Base-by-base conservation (phyloP, 2,888 invertebrate species). In the Morpho deidamia region DNA sequence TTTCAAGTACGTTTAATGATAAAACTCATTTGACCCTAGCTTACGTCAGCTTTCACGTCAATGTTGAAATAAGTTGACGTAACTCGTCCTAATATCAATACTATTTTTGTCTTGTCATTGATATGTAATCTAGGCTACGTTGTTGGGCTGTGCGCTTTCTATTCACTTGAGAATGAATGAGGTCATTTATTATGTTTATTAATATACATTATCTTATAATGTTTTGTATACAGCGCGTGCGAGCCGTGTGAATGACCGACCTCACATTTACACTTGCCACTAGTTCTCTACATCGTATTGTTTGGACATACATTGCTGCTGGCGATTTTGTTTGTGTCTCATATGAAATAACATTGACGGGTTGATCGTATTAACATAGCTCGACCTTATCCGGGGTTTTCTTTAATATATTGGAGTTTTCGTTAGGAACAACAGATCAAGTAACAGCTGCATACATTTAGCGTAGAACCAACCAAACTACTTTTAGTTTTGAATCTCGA, bases 231-330 rank as follows among this genome's bases (percentile, higher is more conserved):
- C 53, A 55, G 45, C 60, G 55, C 58, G 60, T 60, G 56, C 63
- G 56, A 41, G 46, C 43, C 53, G 60, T 64, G 73, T 71, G 69
- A 75, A 72, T 61, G 71, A 70, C 72, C 71, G 70, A 67, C 72
- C 69, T 70, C 66, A 64, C 61, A 67, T 64, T 64, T 65, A 62
- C 40, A 44, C 41, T 48, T 23, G 43, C 34, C 44, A 38, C 41
- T 35, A 14, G 55, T 56, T 51, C 55, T 56, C 34, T 46, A 44
- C 44, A 34, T 50, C n/a, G 38, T 12, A 38, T 51, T 51, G 44
- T 44, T 51, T 8, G 51, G 10, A 39, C 10, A 8, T 23, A 44
- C 40, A 44, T 44, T 40, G 33, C 34, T 12, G 23, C 10, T n/a
- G 12, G 44, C 32, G 39, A 39, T 14, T 51, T 44, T 33, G 38